Evolutionary conservation across 2,797 vertebrate species (phyloP), one percentile per base, ranked within the genome.

Genomic region (Siniperca undulata): DNA sequence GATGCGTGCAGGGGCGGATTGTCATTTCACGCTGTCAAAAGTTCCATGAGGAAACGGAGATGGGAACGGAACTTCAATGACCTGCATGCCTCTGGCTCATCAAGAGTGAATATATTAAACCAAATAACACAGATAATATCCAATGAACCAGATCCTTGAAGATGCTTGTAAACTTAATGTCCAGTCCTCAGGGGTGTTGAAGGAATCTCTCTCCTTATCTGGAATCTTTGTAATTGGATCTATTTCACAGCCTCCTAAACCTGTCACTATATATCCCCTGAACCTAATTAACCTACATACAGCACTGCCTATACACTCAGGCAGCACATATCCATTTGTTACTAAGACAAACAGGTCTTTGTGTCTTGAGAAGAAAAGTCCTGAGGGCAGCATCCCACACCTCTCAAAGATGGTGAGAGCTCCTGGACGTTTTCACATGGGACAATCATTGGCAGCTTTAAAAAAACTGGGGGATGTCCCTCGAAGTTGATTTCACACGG

Each of bases 11-110:
- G 90, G 92, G 94, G 94, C 84, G 92, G 93, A 93, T 93, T 93
- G 94, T 94, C 94, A 95, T 94, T 93, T 93, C 92, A 93, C 84
- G 91, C 92, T 94, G 92, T 93, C 92, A 93, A 93, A 94, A 93
- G 93, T 95, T 94, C 90, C 82, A 62, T 68, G 84, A 89, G 91
- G 85, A 86, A 94, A 85, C 20, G 74, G 84, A 90, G 88, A 91
- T 62, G 58, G 86, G 89, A 94, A 92, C 79, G 83, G 87, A 95
- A 92, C 93, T 92, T 93, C 93, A 93, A 93, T 93, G 93, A 95
- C 94, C 94, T 92, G 92, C 88, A 78, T 77, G 86, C 89, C 89
- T 93, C 88, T 74, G 89, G 89, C 93, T 93, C 92, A 92, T 92
- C 88, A 91, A 90, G 89, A 89, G 74, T 84, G 93, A 94, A 94